A percentile compares a stretch with the other conserved stretches of the same genome.
Conservation (phyloP, 2,113 vertebrate species). For the Sakesphorus luctuosus region DNA sequence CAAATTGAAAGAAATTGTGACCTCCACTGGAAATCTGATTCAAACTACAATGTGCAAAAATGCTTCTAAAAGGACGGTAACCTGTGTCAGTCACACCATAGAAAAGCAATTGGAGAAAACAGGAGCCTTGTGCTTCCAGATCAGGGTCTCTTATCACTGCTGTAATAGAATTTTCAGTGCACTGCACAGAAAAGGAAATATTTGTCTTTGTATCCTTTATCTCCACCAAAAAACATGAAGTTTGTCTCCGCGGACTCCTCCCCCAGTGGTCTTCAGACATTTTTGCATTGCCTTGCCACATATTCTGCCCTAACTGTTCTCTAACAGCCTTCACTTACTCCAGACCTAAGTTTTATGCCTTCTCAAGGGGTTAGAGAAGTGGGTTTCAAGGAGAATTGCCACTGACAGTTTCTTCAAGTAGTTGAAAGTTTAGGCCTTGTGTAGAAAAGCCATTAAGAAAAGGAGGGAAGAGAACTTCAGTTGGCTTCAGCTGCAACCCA, state of each 20-base stretch:
- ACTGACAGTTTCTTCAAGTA: neutral
- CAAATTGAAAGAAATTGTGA: neutral
- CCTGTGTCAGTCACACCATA: neutral
- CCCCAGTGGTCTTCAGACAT: neutral
- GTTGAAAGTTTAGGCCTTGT: neutral
- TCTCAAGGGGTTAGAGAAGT: neutral
- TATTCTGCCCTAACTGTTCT: neutral
- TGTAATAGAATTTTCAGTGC: neutral
- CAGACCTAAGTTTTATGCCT: neutral
- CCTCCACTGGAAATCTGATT: neutral
- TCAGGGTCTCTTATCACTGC: neutral
- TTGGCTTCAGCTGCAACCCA: neutral
- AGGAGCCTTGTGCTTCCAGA: neutral
- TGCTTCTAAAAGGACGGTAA: neutral
- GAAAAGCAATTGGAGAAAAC: neutral
- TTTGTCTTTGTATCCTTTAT: neutral
- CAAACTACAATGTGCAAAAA: neutral
- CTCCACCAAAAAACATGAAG: neutral
- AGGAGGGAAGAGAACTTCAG: neutral
- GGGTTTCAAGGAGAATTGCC: neutral
- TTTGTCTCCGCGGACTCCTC: neutral
- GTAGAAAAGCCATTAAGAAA: neutral
- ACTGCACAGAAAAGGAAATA: neutral
- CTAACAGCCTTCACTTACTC: neutral
- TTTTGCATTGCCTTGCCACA: neutral